Evolutionary conservation across 2,888 invertebrate genomes (phyloP).

Genomic region (Ectemnius lituratus): DNA sequence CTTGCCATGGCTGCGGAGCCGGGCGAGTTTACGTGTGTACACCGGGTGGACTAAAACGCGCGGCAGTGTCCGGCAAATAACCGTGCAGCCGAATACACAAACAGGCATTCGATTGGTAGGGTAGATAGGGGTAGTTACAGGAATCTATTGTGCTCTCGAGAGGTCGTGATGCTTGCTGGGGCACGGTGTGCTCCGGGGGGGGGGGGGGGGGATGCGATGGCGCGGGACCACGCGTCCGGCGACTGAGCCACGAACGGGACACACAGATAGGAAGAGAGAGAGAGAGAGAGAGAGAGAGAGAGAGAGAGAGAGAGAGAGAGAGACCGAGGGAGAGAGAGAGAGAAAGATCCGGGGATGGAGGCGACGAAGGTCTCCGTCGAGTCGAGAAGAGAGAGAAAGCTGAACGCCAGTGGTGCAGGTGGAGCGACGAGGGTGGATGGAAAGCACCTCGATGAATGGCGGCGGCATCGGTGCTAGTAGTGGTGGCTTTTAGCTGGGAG

Average conservation of each 20-base stretch:
- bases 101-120: conserved; percentile 69
- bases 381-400: neutral
- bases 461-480: conserved; percentile 49
- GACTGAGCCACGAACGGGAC: neutral
- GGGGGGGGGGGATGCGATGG: conserved; percentile 27
- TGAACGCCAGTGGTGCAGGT: conserved; percentile 1
- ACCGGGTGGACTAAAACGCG: conserved; percentile 23
- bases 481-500: conserved; percentile 66
- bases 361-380: neutral
- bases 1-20: neutral
- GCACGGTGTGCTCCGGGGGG: conserved; percentile 19
- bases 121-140: conserved; percentile 71
- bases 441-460: conserved; percentile 62
- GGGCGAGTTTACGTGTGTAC: neutral
- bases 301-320: neutral
- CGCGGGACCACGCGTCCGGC: conserved; percentile 7
- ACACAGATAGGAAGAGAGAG: conserved; percentile 1
- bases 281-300: conserved; percentile 23
- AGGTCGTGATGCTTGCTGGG: conserved; percentile 40
- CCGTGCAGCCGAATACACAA: conserved; percentile 71
- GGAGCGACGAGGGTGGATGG: conserved; percentile 35
- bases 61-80: conserved; percentile 69
- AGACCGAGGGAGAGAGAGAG: conserved; percentile 16
- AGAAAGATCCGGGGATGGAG: neutral
- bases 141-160: conserved; percentile 70